phyloP scores from a whole-genome alignment of 2,113 vertebrate species.

The Alligator sinensis region DNA sequence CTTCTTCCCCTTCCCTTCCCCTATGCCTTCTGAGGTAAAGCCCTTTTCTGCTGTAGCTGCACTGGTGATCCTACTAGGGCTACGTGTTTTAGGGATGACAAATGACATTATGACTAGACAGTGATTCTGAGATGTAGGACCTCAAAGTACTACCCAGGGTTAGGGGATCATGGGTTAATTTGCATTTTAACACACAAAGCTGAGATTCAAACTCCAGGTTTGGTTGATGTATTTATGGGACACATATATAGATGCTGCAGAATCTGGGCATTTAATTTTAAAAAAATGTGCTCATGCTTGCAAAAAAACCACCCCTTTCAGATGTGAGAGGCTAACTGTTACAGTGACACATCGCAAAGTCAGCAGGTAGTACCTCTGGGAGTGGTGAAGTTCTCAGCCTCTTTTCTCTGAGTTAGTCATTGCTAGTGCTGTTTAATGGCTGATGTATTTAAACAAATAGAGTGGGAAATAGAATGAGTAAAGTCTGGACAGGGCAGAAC shows the following conservation, averaged over 20 bases:
- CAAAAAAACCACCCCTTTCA: neutral
- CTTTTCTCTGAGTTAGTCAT: neutral
- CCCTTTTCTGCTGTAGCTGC: neutral
- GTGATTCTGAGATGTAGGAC: neutral
- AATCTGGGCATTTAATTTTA: neutral
- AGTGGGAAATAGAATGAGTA: neutral
- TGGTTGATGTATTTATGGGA: neutral
- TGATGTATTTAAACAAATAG: neutral
- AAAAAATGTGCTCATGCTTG: neutral
- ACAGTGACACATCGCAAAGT: neutral
- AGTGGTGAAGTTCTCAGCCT: neutral
- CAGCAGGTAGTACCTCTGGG: neutral
- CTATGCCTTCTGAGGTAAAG: neutral
- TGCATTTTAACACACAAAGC: neutral
- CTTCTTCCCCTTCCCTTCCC: neutral
- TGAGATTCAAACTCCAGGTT: neutral
- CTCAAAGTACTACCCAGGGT: neutral
- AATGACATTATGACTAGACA: neutral
- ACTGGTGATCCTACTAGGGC: neutral
- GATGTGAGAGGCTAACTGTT: neutral
- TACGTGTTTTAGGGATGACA: neutral
- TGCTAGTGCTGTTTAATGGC: neutral
- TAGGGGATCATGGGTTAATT: neutral
- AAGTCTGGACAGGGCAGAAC: neutral
- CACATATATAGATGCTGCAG: neutral